phyloP scores from a whole-genome alignment of 2,888 invertebrate genomes.

The Seira musarum region DNA sequence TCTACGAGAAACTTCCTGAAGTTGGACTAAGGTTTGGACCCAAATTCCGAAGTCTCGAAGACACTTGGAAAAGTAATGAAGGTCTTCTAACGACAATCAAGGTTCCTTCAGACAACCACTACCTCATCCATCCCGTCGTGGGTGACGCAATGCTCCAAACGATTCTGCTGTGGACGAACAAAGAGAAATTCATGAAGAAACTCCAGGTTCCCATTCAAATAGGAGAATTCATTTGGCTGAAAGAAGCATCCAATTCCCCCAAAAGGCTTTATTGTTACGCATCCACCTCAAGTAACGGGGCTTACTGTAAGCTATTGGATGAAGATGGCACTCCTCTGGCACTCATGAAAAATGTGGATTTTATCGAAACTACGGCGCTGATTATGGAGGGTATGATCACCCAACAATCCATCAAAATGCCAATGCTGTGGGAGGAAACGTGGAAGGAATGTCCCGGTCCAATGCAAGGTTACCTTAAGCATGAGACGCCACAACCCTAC shows the following conservation, averaged over 20 bases:
- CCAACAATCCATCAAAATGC: constrained; percentile 14
- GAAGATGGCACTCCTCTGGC: not conserved
- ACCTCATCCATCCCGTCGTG: constrained; percentile 54
- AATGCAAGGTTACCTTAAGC: not conserved
- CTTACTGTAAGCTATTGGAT: not conserved
- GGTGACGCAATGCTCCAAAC: constrained; percentile 39
- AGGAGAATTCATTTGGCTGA: constrained; percentile 34
- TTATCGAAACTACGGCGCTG: constrained; percentile 34
- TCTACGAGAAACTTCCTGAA: constrained; percentile 39
- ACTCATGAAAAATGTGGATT: constrained; percentile 4
- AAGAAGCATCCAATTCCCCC: not conserved
- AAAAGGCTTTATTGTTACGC: not conserved
- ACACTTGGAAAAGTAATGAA: constrained; percentile 9
- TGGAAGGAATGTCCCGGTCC: constrained; percentile 16
- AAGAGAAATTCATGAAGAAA: constrained; percentile 6
- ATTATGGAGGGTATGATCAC: not conserved
- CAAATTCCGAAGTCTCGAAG: constrained; percentile 23
- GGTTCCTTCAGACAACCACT: not conserved
- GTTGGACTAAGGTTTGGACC: constrained; percentile 46
- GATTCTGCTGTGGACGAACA: constrained; percentile 3
- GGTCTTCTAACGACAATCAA: constrained; percentile 12
- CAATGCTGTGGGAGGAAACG: constrained; percentile 39
- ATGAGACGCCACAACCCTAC: not conserved
- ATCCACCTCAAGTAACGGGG: too few species aligned
- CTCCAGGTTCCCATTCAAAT: constrained; percentile 23